Evolutionary conservation across 2,113 vertebrate species (phyloP).

Genomic region (Etia nguti): DNA sequence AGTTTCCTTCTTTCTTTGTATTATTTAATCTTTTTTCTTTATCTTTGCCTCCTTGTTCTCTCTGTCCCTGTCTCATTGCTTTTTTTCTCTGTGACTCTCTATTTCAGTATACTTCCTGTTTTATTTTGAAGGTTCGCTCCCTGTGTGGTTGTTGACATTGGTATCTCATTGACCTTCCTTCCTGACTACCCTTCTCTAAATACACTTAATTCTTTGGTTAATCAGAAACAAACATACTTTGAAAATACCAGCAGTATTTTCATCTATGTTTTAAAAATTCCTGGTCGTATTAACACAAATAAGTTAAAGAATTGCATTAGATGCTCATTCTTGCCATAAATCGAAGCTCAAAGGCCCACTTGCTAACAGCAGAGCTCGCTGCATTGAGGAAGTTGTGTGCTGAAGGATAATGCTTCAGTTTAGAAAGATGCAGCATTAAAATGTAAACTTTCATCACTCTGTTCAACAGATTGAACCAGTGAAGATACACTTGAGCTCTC

Average conservation of each 20-base stretch:
- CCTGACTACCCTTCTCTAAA: background rate
- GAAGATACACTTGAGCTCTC: background rate
- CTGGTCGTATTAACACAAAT: background rate
- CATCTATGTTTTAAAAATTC: background rate
- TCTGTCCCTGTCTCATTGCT: background rate
- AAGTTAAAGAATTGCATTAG: background rate
- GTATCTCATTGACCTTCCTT: background rate
- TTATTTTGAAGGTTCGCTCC: background rate
- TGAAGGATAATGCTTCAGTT: background rate
- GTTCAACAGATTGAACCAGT: background rate
- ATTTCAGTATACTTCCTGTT: background rate
- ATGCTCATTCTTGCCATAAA: background rate
- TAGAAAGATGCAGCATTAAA: background rate
- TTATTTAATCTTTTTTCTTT: background rate
- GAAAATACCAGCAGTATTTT: background rate
- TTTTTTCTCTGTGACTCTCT: background rate
- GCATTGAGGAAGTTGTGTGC: fast-evolving
- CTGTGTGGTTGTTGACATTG: background rate
- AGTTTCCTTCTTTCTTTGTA: background rate
- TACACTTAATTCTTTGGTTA: background rate
- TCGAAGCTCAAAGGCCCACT: background rate
- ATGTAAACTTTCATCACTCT: background rate
- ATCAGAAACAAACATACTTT: background rate
- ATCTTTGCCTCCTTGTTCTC: background rate
- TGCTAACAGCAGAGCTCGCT: background rate